Conservation (phyloP, 1,140 invertebrate species). For the Calliopsis andreniformis region DNA sequence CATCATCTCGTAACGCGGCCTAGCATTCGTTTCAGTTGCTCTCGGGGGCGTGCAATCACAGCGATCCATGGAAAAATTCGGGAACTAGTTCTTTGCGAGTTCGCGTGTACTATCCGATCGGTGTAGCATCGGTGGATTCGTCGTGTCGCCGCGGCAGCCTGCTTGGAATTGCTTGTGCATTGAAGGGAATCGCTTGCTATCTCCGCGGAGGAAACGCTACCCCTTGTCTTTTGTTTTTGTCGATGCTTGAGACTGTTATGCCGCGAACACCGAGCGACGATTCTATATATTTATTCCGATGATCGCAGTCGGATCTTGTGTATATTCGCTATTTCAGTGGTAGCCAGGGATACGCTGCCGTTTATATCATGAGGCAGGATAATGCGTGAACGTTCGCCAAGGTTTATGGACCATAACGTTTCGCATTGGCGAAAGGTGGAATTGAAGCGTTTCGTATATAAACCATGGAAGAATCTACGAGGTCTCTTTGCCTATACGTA, state of each 20-base stretch:
- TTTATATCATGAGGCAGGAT: constrained; percentile 51
- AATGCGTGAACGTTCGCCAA: constrained; percentile 37
- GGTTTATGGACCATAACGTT: constrained; percentile 54
- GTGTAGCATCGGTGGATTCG: constrained; percentile 54
- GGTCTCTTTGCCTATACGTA: background rate
- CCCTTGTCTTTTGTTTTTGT: constrained; percentile 25
- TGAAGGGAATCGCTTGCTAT: constrained; percentile 9
- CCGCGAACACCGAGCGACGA: constrained; percentile 26
- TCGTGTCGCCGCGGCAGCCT: constrained; percentile 1
- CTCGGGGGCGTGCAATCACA: constrained; percentile 34
- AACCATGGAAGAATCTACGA: constrained; percentile 13
- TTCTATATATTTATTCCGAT: constrained; percentile 52
- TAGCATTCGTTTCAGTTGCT: constrained; percentile 27
- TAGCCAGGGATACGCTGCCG: constrained; percentile 21
- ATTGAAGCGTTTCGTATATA: constrained; percentile 31
- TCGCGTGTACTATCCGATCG: constrained; percentile 43
- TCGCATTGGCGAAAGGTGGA: constrained; percentile 19
- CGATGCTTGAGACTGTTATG: constrained; percentile 46
- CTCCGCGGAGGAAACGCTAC: background rate
- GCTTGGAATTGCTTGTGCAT: constrained; percentile 37
- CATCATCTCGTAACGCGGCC: constrained; percentile 29
- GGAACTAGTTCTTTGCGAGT: constrained; percentile 60
- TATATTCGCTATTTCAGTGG: constrained; percentile 32
- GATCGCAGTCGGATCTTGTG: constrained; percentile 17
- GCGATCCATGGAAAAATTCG: constrained; percentile 29